A percentile compares a stretch with the other conserved stretches of the same genome.
These are phyloP conservation scores for Typhlomys cinereus DNA, from an alignment of 2,113 vertebrate genomes.

Conservation along the genomic window DNA sequence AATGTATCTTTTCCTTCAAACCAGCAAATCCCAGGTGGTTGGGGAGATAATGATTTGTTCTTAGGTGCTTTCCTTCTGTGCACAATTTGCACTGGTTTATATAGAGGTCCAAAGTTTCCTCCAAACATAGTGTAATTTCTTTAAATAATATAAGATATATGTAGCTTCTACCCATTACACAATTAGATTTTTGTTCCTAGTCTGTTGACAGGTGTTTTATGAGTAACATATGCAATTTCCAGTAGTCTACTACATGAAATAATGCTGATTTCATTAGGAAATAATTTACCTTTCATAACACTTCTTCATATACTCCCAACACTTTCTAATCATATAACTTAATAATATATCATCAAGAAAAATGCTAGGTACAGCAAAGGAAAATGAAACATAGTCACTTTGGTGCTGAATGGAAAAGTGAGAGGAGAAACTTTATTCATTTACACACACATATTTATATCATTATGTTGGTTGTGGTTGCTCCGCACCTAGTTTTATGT, in stretches of 20 bases:
- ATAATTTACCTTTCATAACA: slow-evolving; percentile 59
- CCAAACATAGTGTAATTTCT: neutral
- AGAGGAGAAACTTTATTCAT: neutral
- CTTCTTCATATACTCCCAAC: slow-evolving; percentile 53
- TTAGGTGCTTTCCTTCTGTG: neutral
- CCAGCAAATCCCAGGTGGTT: neutral
- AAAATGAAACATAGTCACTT: slow-evolving; percentile 6
- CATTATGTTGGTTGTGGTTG: neutral
- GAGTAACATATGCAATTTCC: slow-evolving; percentile 46
- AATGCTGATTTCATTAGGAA: slow-evolving; percentile 72
- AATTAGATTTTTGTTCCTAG: slow-evolving; percentile 56
- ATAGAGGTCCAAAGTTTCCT: slow-evolving; percentile 19
- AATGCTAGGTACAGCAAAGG: slow-evolving; percentile 8
- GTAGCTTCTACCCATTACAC: neutral
- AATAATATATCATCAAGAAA: slow-evolving; percentile 54
- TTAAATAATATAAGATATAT: slow-evolving; percentile 44
- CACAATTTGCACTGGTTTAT: neutral
- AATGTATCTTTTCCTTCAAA: neutral
- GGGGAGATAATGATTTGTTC: neutral
- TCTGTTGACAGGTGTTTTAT: slow-evolving; percentile 67
- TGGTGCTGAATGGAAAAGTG: neutral
- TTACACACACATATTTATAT: neutral
- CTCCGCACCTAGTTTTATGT: neutral
- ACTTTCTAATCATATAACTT: slow-evolving; percentile 38
- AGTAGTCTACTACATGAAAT: slow-evolving; percentile 61